phyloP scores from a whole-genome alignment of 2,797 vertebrate species.

The Bovichtus diacanthus region DNA sequence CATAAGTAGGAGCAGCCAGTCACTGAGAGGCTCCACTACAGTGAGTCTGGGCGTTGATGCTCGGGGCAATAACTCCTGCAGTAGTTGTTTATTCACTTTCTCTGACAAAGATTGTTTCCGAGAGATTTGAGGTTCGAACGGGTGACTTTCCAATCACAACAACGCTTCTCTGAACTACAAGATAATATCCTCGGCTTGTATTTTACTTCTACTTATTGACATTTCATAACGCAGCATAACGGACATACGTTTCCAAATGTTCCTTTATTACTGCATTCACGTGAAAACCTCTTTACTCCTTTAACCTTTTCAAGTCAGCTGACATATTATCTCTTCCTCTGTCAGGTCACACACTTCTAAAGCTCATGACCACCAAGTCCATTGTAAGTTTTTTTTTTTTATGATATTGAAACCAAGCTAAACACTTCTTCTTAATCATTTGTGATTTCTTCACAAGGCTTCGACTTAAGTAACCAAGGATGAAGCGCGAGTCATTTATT shows the following conservation, averaged over 20 bases:
- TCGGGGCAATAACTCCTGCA: slow-evolving; percentile 18
- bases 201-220: not conserved
- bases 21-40: slow-evolving; percentile 1
- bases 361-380: not conserved
- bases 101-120: slow-evolving; percentile 40
- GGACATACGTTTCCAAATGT: too few relatives aligned
- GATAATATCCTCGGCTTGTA: not conserved
- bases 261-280: too few relatives aligned
- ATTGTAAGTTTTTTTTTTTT: not conserved
- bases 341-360: not conserved
- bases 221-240: too few relatives aligned
- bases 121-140: slow-evolving; percentile 23
- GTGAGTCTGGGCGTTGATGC: not conserved
- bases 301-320: not conserved
- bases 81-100: slow-evolving; percentile 26
- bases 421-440: not conserved
- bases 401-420: too few relatives aligned
- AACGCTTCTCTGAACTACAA: slow-evolving; percentile 8
- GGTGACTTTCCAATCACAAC: slow-evolving; percentile 2
- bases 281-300: too few relatives aligned
- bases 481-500: not conserved
- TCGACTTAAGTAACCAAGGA: not conserved
- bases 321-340: not conserved
- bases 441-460: not conserved
- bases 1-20: not conserved